Evolutionary conservation across 2,888 invertebrate genomes (phyloP).

Genomic region (Campoplex nolae): DNA sequence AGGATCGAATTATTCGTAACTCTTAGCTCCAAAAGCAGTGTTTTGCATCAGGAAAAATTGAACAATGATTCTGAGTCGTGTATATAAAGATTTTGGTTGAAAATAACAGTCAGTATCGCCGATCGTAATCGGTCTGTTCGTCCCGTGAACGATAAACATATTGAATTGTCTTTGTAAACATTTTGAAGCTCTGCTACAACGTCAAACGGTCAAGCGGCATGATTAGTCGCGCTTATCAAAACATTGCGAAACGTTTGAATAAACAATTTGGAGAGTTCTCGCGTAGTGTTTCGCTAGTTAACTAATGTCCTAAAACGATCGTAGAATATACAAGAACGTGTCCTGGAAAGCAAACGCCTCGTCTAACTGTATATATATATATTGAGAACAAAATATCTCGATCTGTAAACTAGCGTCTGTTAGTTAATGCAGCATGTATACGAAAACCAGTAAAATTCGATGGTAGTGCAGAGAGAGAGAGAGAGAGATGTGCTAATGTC

Average conservation of each 20-base stretch:
- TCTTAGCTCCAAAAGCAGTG: no score
- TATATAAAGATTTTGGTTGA: no score
- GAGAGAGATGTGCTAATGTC: slow-evolving; percentile 25
- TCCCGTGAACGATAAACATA: no score
- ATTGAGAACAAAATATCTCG: neutral
- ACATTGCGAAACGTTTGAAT: neutral
- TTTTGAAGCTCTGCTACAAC: neutral
- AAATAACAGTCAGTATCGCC: no score
- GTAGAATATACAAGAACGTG: neutral
- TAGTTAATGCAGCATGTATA: slow-evolving; percentile 56
- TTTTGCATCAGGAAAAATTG: no score
- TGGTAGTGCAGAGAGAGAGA: slow-evolving; percentile 13
- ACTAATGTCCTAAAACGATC: neutral
- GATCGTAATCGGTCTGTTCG: no score
- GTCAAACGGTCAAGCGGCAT: neutral
- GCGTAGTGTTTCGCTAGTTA: slow-evolving; percentile 1
- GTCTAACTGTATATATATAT: neutral
- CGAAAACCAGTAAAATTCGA: slow-evolving; percentile 7
- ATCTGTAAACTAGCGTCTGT: slow-evolving; percentile 34
- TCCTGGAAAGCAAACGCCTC: neutral
- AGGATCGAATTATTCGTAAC: neutral
- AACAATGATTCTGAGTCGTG: no score
- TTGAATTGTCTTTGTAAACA: neutral
- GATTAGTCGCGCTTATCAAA: neutral
- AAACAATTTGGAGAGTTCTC: neutral